Evolutionary conservation across 2,113 vertebrate genomes (phyloP), one percentile per base, ranked within the genome.

Genomic region (Hoplias malabaricus): DNA sequence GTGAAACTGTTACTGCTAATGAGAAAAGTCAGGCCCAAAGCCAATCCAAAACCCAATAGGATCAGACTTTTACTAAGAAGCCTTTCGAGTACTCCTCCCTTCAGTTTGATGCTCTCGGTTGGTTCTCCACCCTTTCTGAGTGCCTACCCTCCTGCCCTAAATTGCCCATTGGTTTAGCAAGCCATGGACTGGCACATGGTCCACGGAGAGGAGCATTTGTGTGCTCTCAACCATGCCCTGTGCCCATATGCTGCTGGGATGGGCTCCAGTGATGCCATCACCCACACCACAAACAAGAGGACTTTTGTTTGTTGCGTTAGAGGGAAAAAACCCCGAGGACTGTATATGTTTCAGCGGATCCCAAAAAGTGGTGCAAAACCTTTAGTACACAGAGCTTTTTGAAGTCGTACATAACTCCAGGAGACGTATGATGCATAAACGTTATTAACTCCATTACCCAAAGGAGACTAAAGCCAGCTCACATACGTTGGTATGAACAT

Each of bases 171-270:
- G 91, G 91, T 90, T 89, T 89, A 63, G 84, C 73, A 85, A 89
- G 88, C 87, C 85, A 85, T 88, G 87, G 84, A 86, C 86, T 91
- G 92, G 92, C 91, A 92, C 89, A 80, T 42, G 84, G 84, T 91
- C 84, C 79, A 79, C 38, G 78, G 87, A 84, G 89, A 89, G 88
- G 85, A 87, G 88, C 88, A 90, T 92, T 91, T 89, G 91, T 93
- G 92, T 90, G 88, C 92, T 89, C 86, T 92, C 92, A 90, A 87
- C 90, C 92, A 86, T 93, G 89, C 87, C 84, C 88, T 84, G 85
- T 85, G 89, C 89, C 92, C 92, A 93, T 93, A 93, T 93, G 92
- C 89, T 91, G 85, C 89, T 88, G 91, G 92, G 92, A 91, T 82
- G 66, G 80, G 83, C 86, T 93, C 92, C 92, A 93, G 91, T 86